phyloP scores from a whole-genome alignment of 2,888 invertebrate genomes.

The Encarsia formosa region DNA sequence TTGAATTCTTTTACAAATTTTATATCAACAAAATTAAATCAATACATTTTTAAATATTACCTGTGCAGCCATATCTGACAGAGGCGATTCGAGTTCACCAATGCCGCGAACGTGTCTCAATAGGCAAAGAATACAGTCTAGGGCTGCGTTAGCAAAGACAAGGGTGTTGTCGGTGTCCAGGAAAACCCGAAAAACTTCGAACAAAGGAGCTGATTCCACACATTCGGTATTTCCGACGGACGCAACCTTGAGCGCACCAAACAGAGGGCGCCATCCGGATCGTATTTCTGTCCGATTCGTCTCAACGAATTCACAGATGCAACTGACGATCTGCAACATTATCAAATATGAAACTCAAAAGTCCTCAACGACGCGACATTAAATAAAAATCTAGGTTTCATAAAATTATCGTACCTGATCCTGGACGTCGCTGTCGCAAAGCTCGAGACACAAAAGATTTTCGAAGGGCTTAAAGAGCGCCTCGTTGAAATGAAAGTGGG shows the following conservation, averaged over 20 bases:
- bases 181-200: slow-evolving; percentile 92
- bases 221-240: slow-evolving; percentile 60
- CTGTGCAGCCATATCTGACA: slow-evolving; percentile 44
- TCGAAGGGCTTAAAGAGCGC: slow-evolving; percentile 93
- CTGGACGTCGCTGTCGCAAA: slow-evolving; percentile 91
- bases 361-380: too few relatives aligned
- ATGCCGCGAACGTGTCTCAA: slow-evolving; percentile 73
- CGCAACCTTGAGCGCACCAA: slow-evolving; percentile 88
- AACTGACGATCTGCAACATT: slow-evolving; percentile 77
- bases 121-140: slow-evolving; percentile 89
- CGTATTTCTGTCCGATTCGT: slow-evolving; percentile 88
- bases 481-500: slow-evolving; percentile 94
- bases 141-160: slow-evolving; percentile 90
- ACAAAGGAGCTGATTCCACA: slow-evolving; percentile 68
- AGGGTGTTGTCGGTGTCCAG: slow-evolving; percentile 87
- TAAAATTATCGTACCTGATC: slow-evolving; percentile 53
- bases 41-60: too few relatives aligned
- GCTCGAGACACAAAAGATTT: slow-evolving; percentile 86
- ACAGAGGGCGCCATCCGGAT: slow-evolving; percentile 94
- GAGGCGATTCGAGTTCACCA: slow-evolving; percentile 55
- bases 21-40: neutral
- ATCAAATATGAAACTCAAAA: too few relatives aligned
- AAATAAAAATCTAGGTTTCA: too few relatives aligned
- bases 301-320: slow-evolving; percentile 93
- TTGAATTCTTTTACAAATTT: too few relatives aligned